Conservation (phyloP, 2,797 vertebrate genomes). For the Stomatorhinus walkeri region DNA sequence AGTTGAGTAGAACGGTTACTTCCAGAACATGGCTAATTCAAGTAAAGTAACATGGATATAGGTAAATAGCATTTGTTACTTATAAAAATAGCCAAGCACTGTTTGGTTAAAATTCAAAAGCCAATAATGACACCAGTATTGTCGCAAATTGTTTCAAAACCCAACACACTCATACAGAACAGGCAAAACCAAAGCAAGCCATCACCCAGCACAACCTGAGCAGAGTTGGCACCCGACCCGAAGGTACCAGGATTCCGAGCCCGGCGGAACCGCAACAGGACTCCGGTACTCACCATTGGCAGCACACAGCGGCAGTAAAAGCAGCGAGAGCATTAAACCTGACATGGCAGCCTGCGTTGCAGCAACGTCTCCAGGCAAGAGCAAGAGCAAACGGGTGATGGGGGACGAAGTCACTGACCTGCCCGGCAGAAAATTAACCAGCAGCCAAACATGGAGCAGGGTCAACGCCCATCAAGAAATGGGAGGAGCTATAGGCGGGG, state of each 20-base stretch:
- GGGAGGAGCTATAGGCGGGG: too few relatives aligned
- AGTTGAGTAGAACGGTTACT: not conserved
- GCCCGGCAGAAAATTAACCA: not conserved
- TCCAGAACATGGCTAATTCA: not conserved
- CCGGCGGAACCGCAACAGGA: not conserved
- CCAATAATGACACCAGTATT: not conserved
- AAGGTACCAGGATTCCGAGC: not conserved
- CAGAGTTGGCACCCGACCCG: not conserved
- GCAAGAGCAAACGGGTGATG: not conserved
- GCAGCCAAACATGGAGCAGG: not conserved
- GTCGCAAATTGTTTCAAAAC: not conserved
- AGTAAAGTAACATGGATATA: not conserved
- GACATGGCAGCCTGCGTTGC: not conserved
- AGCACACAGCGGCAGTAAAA: not conserved
- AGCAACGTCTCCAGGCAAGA: not conserved
- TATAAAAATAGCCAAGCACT: not conserved
- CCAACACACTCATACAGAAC: not conserved
- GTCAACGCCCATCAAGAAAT: not conserved
- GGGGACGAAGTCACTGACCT: not conserved
- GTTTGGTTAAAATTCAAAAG: not conserved
- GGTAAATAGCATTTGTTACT: not conserved
- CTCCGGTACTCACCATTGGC: not conserved
- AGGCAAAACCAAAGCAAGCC: not conserved
- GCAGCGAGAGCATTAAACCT: not conserved
- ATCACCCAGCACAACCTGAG: not conserved